These are phyloP conservation scores for Aurelia aurita DNA, from an alignment of 30 jellyfish, hydroid and myxozoan species.

Conservation along the genomic window DNA sequence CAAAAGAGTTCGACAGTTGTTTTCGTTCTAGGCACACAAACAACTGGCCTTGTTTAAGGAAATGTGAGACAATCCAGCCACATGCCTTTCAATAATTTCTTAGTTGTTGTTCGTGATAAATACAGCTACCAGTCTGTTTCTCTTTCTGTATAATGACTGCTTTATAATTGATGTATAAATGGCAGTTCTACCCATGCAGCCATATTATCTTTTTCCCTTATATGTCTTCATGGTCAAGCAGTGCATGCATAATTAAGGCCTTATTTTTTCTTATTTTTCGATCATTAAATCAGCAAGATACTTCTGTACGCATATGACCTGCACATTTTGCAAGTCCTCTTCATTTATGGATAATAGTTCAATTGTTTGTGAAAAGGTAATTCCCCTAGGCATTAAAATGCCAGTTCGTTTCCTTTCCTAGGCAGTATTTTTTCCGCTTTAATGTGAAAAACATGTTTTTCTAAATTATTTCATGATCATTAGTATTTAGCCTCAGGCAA, in stretches of 20 bases:
- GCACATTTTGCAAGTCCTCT: no score
- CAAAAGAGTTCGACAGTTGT: neutral
- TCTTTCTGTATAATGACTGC: conserved; percentile 10
- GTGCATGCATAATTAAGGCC: no score
- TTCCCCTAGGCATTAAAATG: no score
- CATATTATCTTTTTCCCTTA: neutral
- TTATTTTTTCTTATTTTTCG: neutral
- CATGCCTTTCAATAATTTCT: conserved; percentile 22
- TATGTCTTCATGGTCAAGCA: neutral
- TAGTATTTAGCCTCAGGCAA: no score
- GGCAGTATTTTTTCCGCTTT: no score
- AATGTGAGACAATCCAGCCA: conserved; percentile 14
- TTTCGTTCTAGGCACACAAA: neutral
- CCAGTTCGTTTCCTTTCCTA: no score
- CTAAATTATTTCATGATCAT: no score
- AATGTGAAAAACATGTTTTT: no score
- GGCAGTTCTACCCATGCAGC: neutral
- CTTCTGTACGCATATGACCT: neutral
- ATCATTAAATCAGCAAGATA: neutral
- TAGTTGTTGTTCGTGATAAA: neutral
- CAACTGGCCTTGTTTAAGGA: neutral
- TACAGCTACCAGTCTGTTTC: conserved; percentile 40
- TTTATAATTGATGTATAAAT: neutral
- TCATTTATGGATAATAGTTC: no score
- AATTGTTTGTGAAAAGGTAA: no score